Base-by-base conservation (phyloP, 2,888 invertebrate species). In the Phytoseiulus persimilis region DNA sequence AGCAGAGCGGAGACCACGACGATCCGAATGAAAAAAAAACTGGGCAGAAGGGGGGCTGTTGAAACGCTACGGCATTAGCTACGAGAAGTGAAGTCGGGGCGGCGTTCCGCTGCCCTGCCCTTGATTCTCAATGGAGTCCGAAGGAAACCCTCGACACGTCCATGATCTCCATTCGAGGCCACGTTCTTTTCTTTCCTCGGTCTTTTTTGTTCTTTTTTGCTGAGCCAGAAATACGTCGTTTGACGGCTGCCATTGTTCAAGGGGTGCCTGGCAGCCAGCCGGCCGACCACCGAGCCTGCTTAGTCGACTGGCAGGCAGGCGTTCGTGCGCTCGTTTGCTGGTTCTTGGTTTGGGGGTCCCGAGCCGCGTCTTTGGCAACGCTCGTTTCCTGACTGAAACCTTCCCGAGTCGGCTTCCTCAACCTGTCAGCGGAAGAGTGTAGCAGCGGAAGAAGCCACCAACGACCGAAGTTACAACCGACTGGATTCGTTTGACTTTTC, bases 121-220 rank as follows among this genome's bases (percentile, higher is more conserved):
- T 28, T 65, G 65, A 65, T 28, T 65, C 23, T 65, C 65, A 65
- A 65, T 65, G 28, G 65, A 65, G 65, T 65, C 65, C 65, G 23
- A 6, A 65, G 65, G 65, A 65, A 65, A 65, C 65, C 65, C 65
- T 65, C 28, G 65, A 65, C 65, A 65, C 65, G 65, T 65, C 65
- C 65, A 65, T 65, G 65, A 65, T 65, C 65, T 65, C 65, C 65
- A 65, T 65, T 65, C 65, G 65, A 28, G 65, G 65, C 65, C 65
- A 28, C 65, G 65, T 65, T 65, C 18, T 23, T 65, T 65, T 65
- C 65, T 65, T 65, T 28, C 65, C 65, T 65, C 28, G 65, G 5
- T 65, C 65, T 65, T 65, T 65, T 65, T 65, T 65, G 65, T 65
- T 65, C 65, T 65, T 65, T 65, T 65, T 65, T 65, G 65, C 65